phyloP scores from a whole-genome alignment of 2,888 invertebrate genomes.

The Chorisops tibialis region DNA sequence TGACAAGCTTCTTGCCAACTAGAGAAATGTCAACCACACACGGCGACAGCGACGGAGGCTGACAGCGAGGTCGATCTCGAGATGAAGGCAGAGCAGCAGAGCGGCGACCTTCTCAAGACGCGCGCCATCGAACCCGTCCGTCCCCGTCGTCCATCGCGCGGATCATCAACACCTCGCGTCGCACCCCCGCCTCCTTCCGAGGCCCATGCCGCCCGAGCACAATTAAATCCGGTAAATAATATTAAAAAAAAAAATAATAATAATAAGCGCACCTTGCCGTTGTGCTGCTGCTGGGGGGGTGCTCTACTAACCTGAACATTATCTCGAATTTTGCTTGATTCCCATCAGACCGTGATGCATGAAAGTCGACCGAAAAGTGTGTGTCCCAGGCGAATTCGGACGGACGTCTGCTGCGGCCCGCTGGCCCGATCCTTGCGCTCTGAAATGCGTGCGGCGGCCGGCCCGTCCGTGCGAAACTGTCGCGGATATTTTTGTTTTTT shows the following conservation, averaged over 20 bases:
- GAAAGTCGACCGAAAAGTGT: constrained; percentile 14
- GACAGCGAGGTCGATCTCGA: neutral
- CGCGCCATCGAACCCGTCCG: constrained; percentile 10
- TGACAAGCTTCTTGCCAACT: neutral
- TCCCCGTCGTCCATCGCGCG: neutral
- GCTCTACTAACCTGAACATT: constrained; percentile 26
- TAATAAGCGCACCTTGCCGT: neutral
- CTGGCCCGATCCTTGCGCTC: neutral
- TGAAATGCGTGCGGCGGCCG: neutral
- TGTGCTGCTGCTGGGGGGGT: neutral
- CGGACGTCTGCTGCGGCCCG: neutral
- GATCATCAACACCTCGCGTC: neutral
- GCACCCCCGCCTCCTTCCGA: neutral
- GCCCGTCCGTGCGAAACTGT: neutral
- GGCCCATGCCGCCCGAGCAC: neutral
- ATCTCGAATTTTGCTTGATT: constrained; percentile 23
- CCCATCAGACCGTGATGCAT: constrained; percentile 24
- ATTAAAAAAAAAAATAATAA: constrained; percentile 1
- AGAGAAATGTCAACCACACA: constrained; percentile 16
- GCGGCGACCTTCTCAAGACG: neutral
- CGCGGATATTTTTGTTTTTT: constrained; percentile 14
- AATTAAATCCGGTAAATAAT: neutral
- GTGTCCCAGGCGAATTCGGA: neutral
- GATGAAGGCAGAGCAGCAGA: neutral
- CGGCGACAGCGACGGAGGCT: constrained; percentile 7